Percentiles rank a stretch among this genome's conserved stretches.
phyloP scores from a whole-genome alignment of 2,888 invertebrate genomes.

The Tenodera sinensis region DNA sequence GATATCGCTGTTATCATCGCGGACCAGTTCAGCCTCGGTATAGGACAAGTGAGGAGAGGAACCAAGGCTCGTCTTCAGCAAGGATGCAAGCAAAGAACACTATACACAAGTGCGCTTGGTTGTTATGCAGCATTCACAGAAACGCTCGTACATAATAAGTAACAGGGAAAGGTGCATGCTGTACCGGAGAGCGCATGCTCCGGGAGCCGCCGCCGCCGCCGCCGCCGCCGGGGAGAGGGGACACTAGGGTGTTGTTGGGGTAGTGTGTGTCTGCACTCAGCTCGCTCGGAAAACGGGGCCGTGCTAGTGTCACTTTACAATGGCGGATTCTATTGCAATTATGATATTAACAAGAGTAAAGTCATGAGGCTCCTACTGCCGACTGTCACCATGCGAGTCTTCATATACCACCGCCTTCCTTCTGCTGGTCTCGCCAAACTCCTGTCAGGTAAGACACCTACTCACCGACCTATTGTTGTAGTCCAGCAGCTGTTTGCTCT shows the following conservation, averaged over 20 bases:
- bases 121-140: neutral
- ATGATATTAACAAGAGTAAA: neutral
- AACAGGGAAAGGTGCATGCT: too few relatives aligned
- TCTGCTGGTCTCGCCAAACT: neutral
- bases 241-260: neutral
- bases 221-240: neutral
- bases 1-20: too few relatives aligned
- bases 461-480: too few relatives aligned
- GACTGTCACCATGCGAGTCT: neutral
- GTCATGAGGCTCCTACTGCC: neutral
- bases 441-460: neutral
- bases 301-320: neutral
- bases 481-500: neutral
- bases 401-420: neutral
- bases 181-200: neutral
- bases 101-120: neutral
- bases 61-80: neutral
- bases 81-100: neutral
- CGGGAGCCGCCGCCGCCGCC: too few relatives aligned
- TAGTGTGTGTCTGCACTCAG: neutral
- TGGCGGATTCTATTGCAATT: neutral
- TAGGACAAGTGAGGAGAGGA: too few relatives aligned
- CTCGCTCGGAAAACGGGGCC: too few relatives aligned
- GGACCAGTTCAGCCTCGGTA: too few relatives aligned
- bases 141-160: neutral